phyloP scores from a whole-genome alignment of 2,888 invertebrate species.

The Lordiphosa andalusiaca region DNA sequence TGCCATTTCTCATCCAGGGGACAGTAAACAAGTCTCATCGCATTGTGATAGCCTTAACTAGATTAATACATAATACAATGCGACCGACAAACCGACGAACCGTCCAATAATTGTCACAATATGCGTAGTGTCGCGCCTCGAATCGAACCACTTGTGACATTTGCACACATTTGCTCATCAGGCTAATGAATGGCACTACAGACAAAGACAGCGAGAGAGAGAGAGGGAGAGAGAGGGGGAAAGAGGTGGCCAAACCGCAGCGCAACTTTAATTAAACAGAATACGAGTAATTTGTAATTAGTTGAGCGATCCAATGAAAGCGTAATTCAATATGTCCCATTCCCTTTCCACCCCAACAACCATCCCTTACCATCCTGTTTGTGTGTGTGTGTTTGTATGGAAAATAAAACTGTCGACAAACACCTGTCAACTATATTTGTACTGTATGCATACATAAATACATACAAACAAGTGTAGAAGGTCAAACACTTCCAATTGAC shows the following conservation, averaged over 20 bases:
- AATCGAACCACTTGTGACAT: slow-evolving; percentile 4
- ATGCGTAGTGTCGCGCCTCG: neutral
- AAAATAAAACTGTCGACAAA: slow-evolving; percentile 10
- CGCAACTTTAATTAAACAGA: slow-evolving; percentile 63
- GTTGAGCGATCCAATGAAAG: slow-evolving; percentile 6
- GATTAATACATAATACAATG: slow-evolving; percentile 39
- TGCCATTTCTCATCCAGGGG: neutral
- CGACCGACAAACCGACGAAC: slow-evolving; percentile 2
- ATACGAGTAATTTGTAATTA: slow-evolving; percentile 49
- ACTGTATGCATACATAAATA: neutral
- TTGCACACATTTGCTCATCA: slow-evolving; percentile 13
- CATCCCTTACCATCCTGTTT: neutral
- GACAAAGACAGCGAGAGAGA: neutral
- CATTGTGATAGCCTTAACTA: slow-evolving; percentile 32
- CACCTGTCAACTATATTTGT: slow-evolving; percentile 11
- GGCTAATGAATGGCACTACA: slow-evolving; percentile 3
- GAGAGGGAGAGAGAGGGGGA: slow-evolving; percentile 1
- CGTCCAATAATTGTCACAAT: slow-evolving; percentile 25
- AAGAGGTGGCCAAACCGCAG: slow-evolving; percentile 34
- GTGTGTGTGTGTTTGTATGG: slow-evolving; percentile 11
- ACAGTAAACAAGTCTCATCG: slow-evolving; percentile 12
- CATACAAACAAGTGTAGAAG: neutral
- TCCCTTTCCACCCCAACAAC: neutral
- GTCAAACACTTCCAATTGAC: neutral
- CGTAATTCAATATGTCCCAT: slow-evolving; percentile 39